Evolutionary conservation across 1,140 invertebrate genomes (phyloP).

Genomic region (Calliopsis andreniformis): DNA sequence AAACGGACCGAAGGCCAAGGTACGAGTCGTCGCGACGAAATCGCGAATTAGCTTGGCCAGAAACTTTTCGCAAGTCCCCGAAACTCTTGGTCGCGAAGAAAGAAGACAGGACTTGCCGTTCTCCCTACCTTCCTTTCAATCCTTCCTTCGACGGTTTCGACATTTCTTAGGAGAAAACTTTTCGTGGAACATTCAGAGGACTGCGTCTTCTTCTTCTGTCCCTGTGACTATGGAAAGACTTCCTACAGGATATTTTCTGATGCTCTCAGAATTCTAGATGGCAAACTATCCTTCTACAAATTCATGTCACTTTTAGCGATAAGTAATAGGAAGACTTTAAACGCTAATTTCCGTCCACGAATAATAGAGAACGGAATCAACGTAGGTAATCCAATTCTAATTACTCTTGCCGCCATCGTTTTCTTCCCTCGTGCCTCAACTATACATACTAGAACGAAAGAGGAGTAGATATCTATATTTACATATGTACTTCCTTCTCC

Average conservation of each 20-base stretch:
- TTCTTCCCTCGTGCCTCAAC: too few relatives aligned
- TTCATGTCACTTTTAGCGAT: too few relatives aligned
- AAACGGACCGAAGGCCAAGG: neutral
- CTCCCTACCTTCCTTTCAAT: constrained; percentile 9
- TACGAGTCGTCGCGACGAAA: constrained; percentile 4
- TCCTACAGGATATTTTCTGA: neutral
- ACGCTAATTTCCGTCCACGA: too few relatives aligned
- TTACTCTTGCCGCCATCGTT: too few relatives aligned
- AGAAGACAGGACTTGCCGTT: neutral
- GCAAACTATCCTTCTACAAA: too few relatives aligned
- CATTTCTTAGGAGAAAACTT: constrained; percentile 47
- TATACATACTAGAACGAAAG: too few relatives aligned
- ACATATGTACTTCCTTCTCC: too few relatives aligned
- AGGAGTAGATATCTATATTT: too few relatives aligned
- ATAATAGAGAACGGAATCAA: too few relatives aligned
- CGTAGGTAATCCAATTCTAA: too few relatives aligned
- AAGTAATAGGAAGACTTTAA: too few relatives aligned
- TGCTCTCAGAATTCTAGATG: too few relatives aligned
- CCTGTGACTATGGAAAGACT: neutral
- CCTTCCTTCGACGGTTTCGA: neutral
- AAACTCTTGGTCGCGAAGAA: constrained; percentile 19
- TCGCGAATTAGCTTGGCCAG: constrained; percentile 53
- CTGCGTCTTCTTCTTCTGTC: neutral
- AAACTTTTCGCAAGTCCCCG: constrained; percentile 43
- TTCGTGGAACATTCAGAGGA: neutral